A percentile compares a stretch with the other conserved stretches of the same genome.
Conservation (phyloP, 2,888 invertebrate genomes). For the Acanthosepion lycidas region DNA sequence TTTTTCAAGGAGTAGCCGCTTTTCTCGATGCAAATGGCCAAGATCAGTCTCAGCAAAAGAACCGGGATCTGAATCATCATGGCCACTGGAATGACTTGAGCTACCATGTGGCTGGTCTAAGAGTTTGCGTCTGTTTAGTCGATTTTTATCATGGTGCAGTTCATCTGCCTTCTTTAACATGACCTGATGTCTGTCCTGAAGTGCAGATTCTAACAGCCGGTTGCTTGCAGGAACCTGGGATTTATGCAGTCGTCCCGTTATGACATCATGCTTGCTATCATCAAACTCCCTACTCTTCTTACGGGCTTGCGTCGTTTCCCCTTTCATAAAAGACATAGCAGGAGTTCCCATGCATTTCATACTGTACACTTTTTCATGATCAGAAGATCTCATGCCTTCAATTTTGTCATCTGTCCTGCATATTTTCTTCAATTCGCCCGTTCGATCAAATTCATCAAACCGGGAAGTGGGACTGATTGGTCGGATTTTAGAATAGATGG, state of each 20-base stretch:
- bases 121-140: background rate
- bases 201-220: background rate
- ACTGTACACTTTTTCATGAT: slow-evolving; percentile 8
- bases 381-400: background rate
- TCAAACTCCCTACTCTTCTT: slow-evolving; percentile 43
- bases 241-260: slow-evolving; percentile 12
- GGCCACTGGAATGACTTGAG: slow-evolving; percentile 65
- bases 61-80: slow-evolving; percentile 77
- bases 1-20: slow-evolving; percentile 70
- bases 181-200: slow-evolving; percentile 36
- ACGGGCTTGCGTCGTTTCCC: background rate
- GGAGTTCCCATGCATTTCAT: background rate
- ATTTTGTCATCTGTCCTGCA: slow-evolving; percentile 43
- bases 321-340: slow-evolving; percentile 24
- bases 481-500: slow-evolving; percentile 48
- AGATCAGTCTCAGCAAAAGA: slow-evolving; percentile 75
- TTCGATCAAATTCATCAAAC: slow-evolving; percentile 37
- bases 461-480: background rate
- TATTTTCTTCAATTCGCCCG: slow-evolving; percentile 43
- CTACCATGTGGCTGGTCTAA: slow-evolving; percentile 53
- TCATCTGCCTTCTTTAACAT: slow-evolving; percentile 40
- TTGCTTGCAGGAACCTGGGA: background rate
- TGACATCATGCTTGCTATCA: slow-evolving; percentile 39
- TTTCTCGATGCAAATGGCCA: slow-evolving; percentile 70
- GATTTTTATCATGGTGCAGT: slow-evolving; percentile 23